phyloP scores from a whole-genome alignment of 2,888 invertebrate genomes.

The Drosophila nr. perissopoda region DNA sequence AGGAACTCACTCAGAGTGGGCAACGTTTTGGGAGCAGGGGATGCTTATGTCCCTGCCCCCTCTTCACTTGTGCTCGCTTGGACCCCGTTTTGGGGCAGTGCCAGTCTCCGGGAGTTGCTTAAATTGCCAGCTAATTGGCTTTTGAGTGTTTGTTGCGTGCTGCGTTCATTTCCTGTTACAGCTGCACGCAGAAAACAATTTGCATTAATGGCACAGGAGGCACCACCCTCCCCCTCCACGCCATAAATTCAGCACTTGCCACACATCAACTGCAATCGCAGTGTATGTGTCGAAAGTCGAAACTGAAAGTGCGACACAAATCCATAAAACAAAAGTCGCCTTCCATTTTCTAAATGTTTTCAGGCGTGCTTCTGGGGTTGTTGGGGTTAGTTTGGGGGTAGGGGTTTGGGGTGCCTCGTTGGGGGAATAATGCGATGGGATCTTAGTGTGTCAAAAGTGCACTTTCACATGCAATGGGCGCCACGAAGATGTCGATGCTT shows the following conservation, averaged over 20 bases:
- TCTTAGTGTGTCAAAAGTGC: constrained; percentile 57
- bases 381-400: constrained; percentile 2
- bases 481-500: constrained; percentile 32
- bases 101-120: constrained; percentile 35
- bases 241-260: constrained; percentile 31
- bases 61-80: not conserved
- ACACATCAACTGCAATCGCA: constrained; percentile 1
- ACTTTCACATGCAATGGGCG: constrained; percentile 58
- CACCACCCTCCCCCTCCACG: not conserved
- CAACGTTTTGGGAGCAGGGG: not conserved
- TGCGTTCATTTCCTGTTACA: constrained; percentile 70
- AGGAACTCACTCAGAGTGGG: constrained; percentile 33
- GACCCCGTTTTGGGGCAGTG: not conserved
- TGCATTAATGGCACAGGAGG: constrained; percentile 57
- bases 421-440: constrained; percentile 15
- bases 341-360: constrained; percentile 17
- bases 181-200: constrained; percentile 59
- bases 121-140: constrained; percentile 63
- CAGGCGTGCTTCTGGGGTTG: constrained; percentile 7
- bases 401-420: not conserved
- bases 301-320: constrained; percentile 61
- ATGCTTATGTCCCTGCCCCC: not conserved
- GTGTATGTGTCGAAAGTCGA: constrained; percentile 53
- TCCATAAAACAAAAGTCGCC: constrained; percentile 44
- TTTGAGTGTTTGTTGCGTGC: constrained; percentile 62